Evolutionary conservation across 2,797 vertebrate genomes (phyloP).

Genomic region (Cynodonichthys magdalenae): DNA sequence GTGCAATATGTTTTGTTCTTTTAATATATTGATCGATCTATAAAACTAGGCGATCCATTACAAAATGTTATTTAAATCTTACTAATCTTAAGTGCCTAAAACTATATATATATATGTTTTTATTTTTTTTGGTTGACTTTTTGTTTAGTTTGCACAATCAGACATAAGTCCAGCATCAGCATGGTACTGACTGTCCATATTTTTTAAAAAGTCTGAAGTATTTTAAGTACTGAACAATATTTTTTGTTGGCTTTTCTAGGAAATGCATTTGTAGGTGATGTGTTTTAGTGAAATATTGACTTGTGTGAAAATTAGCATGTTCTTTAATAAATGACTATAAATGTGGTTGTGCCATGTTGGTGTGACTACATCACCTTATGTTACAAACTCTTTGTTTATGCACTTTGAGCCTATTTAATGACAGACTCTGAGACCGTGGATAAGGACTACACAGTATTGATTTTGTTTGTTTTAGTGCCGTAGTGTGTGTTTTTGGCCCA

Average conservation of each 20-base stretch:
- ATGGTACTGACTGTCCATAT: constrained; percentile 7
- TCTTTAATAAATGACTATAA: constrained; percentile 19
- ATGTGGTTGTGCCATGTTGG: constrained; percentile 5
- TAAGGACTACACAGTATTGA: background rate
- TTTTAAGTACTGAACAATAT: constrained; percentile 16
- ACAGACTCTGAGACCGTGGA: too few species aligned
- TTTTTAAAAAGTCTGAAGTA: constrained; percentile 24
- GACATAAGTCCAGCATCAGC: background rate
- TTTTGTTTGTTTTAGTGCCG: background rate
- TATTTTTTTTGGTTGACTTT: constrained; percentile 6
- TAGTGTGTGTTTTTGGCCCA: too few species aligned
- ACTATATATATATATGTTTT: too few species aligned
- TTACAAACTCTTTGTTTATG: background rate
- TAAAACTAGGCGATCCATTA: constrained; percentile 8
- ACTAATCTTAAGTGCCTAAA: background rate
- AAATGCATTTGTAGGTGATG: background rate
- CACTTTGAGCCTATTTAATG: background rate
- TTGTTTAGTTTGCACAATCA: constrained; percentile 13
- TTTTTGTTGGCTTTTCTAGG: constrained; percentile 3
- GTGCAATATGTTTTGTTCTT: constrained; percentile 29
- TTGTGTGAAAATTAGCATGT: constrained; percentile 17
- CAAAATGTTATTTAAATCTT: background rate
- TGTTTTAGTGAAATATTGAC: constrained; percentile 8
- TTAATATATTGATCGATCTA: constrained; percentile 2
- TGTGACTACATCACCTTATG: background rate